A percentile compares a stretch with the other conserved stretches of the same genome.
phyloP scores from a whole-genome alignment of 2,888 invertebrate genomes.

The Geotrupes spiniger region DNA sequence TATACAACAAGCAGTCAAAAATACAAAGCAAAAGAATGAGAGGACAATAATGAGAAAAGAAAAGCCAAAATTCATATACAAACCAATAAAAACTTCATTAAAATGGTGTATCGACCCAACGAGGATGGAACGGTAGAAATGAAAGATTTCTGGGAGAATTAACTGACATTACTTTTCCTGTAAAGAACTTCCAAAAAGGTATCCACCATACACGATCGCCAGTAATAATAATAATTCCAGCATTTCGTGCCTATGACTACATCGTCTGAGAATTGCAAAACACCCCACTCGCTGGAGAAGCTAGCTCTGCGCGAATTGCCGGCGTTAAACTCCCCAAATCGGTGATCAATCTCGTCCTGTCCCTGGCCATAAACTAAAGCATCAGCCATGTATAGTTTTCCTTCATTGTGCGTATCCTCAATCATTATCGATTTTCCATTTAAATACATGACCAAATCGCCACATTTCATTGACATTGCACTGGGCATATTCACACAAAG shows the following conservation, averaged over 20 bases:
- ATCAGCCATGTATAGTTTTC: constrained; percentile 45
- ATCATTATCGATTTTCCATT: constrained; percentile 63
- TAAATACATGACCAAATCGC: constrained; percentile 50
- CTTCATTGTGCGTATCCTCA: constrained; percentile 60
- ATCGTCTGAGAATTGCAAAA: constrained; percentile 55
- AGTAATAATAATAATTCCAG: constrained; percentile 54
- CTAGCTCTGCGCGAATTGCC: constrained; percentile 54
- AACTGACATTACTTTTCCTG: constrained; percentile 51
- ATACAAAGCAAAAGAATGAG: too few species aligned
- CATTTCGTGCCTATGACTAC: constrained; percentile 55
- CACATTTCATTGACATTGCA: constrained; percentile 59
- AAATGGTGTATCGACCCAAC: too few species aligned
- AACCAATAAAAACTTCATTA: too few species aligned
- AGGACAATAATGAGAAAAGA: too few species aligned
- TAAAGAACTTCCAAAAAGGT: constrained; percentile 59
- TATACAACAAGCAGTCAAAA: too few species aligned
- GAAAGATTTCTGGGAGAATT: too few species aligned
- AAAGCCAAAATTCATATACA: too few species aligned
- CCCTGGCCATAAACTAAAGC: constrained; percentile 49
- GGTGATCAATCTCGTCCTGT: constrained; percentile 56
- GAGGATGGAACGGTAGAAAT: too few species aligned
- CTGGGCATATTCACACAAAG: constrained; percentile 55
- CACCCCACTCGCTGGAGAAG: constrained; percentile 55
- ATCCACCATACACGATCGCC: constrained; percentile 64
- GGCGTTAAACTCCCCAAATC: constrained; percentile 71